phyloP scores from a whole-genome alignment of 1,140 invertebrate genomes.

The Tetragonula clypearis region DNA sequence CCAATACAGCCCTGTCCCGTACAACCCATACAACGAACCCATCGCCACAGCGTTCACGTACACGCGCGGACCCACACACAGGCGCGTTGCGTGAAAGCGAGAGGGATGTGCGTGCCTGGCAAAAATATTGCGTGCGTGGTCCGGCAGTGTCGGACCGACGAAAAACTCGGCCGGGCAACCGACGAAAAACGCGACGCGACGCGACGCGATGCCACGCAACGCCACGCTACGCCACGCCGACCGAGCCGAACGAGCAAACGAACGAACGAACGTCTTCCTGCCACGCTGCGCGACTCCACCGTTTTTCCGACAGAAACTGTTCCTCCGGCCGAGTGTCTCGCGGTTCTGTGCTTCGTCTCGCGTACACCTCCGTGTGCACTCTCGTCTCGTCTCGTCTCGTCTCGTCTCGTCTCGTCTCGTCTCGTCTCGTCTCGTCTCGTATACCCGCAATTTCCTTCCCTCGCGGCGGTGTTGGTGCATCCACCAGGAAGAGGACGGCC shows the following conservation, averaged over 20 bases:
- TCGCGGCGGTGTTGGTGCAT: slow-evolving; percentile 8
- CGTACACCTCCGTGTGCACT: too few relatives aligned
- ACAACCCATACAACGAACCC: background rate
- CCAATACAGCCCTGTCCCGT: slow-evolving; percentile 17
- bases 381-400: background rate
- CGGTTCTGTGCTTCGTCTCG: background rate
- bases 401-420: too few relatives aligned
- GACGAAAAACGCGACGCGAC: slow-evolving; percentile 46
- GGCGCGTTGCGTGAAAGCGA: slow-evolving; percentile 43
- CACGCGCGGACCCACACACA: background rate
- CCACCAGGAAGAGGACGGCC: slow-evolving; percentile 14
- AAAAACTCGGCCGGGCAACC: slow-evolving; percentile 44
- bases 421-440: background rate
- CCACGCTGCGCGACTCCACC: background rate
- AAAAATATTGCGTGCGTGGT: slow-evolving; percentile 60
- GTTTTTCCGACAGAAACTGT: slow-evolving; percentile 18
- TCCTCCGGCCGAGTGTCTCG: background rate
- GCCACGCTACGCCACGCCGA: too few relatives aligned
- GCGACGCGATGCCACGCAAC: background rate
- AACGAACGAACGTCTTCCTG: background rate
- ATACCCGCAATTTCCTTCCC: background rate
- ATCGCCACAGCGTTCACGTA: background rate
- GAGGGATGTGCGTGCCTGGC: slow-evolving; percentile 49
- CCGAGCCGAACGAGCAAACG: too few relatives aligned
- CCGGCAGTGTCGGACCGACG: slow-evolving; percentile 37